phyloP scores from a whole-genome alignment of 1,140 invertebrate genomes.

The Batillaria attramentaria region DNA sequence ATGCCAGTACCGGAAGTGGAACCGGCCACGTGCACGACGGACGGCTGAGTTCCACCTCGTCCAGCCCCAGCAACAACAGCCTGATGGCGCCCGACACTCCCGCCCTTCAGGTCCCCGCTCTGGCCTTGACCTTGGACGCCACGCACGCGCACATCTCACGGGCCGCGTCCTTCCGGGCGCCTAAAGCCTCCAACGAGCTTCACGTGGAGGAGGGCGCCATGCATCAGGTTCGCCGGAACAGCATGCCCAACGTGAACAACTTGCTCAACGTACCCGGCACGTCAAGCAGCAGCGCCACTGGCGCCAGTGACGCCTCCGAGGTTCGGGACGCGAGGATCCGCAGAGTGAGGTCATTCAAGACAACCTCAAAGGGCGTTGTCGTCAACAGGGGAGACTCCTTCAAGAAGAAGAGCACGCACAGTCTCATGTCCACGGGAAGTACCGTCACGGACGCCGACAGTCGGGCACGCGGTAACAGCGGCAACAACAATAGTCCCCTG shows the following conservation, averaged over 20 bases:
- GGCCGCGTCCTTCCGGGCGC: slow-evolving; percentile 27
- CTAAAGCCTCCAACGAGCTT: slow-evolving; percentile 31
- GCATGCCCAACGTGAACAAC: slow-evolving; percentile 50
- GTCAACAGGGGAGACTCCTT: slow-evolving; percentile 94
- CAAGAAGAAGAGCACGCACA: slow-evolving; percentile 75
- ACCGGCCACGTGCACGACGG: not conserved
- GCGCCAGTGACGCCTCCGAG: not conserved
- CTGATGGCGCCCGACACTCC: not conserved
- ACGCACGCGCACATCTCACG: not conserved
- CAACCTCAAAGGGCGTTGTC: slow-evolving; percentile 90
- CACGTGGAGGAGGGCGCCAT: slow-evolving; percentile 4
- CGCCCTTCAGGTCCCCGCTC: not conserved
- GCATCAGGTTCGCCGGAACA: slow-evolving; percentile 37
- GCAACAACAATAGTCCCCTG: slow-evolving; percentile 10
- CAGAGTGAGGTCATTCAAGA: slow-evolving; percentile 88
- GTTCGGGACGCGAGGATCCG: slow-evolving; percentile 76
- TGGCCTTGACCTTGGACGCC: slow-evolving; percentile 17
- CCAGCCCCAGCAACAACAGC: slow-evolving; percentile 6
- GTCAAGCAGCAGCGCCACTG: not conserved
- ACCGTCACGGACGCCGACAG: slow-evolving; percentile 24
- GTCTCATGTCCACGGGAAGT: slow-evolving; percentile 82
- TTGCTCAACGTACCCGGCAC: slow-evolving; percentile 39
- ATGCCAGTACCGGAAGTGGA: not conserved
- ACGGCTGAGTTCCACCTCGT: slow-evolving; percentile 18
- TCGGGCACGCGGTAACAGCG: not conserved